Percentiles rank a stretch among this genome's conserved stretches.
Conservation (phyloP, 2,888 invertebrate genomes). For the Calameuta idolon region DNA sequence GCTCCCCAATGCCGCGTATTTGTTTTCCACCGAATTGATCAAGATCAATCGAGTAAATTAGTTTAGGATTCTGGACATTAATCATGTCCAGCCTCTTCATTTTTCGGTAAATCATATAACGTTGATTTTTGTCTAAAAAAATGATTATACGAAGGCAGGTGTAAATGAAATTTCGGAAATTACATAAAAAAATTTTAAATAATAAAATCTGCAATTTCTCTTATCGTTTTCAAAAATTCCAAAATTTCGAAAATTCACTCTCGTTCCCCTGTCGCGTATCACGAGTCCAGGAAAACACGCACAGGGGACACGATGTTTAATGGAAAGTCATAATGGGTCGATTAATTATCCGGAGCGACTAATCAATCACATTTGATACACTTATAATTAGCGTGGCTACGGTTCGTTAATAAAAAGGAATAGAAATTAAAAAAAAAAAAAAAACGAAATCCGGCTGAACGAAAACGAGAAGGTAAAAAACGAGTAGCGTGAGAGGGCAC, state of each 20-base stretch:
- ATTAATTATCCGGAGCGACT: constrained; percentile 21
- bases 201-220: too few relatives aligned
- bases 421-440: background rate
- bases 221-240: background rate
- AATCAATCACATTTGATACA: constrained; percentile 33
- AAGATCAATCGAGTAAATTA: background rate
- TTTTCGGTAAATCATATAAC: background rate
- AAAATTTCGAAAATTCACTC: background rate
- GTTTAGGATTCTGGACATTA: background rate
- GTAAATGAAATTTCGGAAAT: background rate
- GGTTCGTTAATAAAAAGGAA: constrained; percentile 6
- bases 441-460: background rate
- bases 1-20: background rate
- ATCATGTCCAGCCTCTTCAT: background rate
- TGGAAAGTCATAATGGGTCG: constrained; percentile 24
- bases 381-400: constrained; percentile 14
- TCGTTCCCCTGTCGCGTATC: background rate
- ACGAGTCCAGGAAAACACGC: background rate
- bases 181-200: too few relatives aligned
- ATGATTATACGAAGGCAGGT: background rate
- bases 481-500: background rate
- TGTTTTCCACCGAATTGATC: background rate
- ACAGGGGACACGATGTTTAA: constrained; percentile 14
- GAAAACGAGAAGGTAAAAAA: background rate
- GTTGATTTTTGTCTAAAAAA: too few relatives aligned